phyloP scores from a whole-genome alignment of 2,797 vertebrate species.

The Sternotherus odoratus region DNA sequence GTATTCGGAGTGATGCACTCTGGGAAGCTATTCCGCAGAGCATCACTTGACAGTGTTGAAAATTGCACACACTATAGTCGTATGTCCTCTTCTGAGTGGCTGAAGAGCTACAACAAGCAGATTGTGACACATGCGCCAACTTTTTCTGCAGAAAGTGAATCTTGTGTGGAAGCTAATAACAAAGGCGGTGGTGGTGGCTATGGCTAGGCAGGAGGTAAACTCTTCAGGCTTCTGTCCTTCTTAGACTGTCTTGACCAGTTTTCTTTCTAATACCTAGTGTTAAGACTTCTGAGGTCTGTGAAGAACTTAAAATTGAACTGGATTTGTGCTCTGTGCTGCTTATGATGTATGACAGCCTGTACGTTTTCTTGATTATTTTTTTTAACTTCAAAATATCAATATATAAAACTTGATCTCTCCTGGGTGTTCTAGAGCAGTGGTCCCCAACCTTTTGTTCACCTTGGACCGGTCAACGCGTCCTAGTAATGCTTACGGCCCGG shows the following conservation, averaged over 20 bases:
- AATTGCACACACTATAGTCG: not conserved
- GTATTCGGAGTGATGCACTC: too few relatives aligned
- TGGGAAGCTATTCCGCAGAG: too few relatives aligned
- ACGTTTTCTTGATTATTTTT: not conserved
- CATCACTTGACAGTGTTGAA: not conserved
- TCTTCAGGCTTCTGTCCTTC: not conserved
- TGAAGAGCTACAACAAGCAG: not conserved
- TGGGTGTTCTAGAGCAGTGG: not conserved
- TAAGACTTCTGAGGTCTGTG: not conserved
- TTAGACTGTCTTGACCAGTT: not conserved
- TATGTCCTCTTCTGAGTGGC: not conserved
- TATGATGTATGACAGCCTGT: not conserved
- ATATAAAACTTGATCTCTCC: not conserved
- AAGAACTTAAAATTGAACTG: not conserved
- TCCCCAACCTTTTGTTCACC: too few relatives aligned
- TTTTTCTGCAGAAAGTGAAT: not conserved
- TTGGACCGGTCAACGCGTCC: too few relatives aligned
- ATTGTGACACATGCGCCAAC: not conserved
- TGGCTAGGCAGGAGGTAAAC: not conserved
- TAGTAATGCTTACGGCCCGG: too few relatives aligned
- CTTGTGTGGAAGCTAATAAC: not conserved
- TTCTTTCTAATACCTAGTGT: not conserved
- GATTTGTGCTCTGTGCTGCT: not conserved
- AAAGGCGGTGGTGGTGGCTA: not conserved
- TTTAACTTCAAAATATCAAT: not conserved